Percentiles rank a stretch among this genome's conserved stretches.
These are phyloP conservation scores for Antechinus flavipes DNA, from an alignment of 2,113 vertebrate species.

Conservation along the genomic window DNA sequence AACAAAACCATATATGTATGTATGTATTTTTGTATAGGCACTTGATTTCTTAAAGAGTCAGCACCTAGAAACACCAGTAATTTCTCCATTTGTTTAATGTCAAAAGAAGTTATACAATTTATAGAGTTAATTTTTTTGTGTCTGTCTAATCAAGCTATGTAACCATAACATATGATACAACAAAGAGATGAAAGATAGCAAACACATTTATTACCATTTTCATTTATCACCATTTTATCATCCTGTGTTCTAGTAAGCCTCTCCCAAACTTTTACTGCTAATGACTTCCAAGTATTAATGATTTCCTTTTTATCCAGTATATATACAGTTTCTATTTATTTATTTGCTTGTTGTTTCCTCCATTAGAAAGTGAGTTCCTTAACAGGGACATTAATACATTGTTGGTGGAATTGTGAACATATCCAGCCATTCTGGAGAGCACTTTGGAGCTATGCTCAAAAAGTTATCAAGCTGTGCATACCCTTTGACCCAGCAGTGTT, in stretches of 20 bases:
- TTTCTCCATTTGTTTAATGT: conserved; percentile 13
- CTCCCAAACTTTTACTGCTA: neutral
- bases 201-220: neutral
- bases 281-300: neutral
- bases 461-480: too few species aligned
- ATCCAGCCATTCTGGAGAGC: too few species aligned
- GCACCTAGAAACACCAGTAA: neutral
- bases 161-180: neutral
- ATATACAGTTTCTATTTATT: neutral
- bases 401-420: too few species aligned
- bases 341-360: neutral
- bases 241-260: neutral
- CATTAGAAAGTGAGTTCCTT: neutral
- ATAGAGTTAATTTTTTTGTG: neutral
- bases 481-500: too few species aligned
- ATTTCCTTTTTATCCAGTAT: neutral
- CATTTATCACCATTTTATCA: neutral
- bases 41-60: neutral
- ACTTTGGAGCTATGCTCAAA: too few species aligned
- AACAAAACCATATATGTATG: neutral
- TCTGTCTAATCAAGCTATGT: neutral
- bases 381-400: too few species aligned
- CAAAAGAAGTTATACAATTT: conserved; percentile 20
- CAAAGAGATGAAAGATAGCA: neutral
- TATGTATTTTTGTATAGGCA: too few species aligned